Evolutionary conservation across 2,888 invertebrate genomes (phyloP), one percentile per base, ranked within the genome.

Genomic region (Bimastos eiseni): DNA sequence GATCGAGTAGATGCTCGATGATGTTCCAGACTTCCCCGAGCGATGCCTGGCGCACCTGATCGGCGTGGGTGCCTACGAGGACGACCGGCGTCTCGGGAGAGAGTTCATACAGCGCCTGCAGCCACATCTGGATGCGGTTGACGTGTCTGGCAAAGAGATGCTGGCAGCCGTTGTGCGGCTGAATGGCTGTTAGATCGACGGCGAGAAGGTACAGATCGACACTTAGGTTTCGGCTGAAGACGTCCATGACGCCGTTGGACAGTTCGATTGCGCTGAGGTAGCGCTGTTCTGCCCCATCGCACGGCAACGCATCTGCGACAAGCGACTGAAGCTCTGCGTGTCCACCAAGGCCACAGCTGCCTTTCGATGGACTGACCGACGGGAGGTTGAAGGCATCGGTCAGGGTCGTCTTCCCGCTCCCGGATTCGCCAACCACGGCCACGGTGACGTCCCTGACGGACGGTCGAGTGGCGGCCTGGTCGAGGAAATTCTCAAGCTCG

Each of bases 31-130:
- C 91, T 70, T 93, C 93, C 19, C 41, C 84, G 91, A 92, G 93
- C 6, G 92, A 92, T 90, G 92, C 91, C 70, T 92, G 90, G 37
- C 93, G 93, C 88, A 93, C 93, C 37, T 92, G 89, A 33, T 93
- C 93, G 21, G 93, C 93, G 84, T 93, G 93, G 11, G 93, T 93
- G 37, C 93, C 93, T 5, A 92, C 93, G 44, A 93, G 91, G 38
- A 93, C 89, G 33, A 93, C 93, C 4, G 93, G 93, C 19, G 92
- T 93, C 70, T 93, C 91, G 2, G 93, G 93, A 17, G 92, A 89
- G 24, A 92, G 90, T 90, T 93, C 93, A 84, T 92, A 93, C n/a
- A 93, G 91, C 11, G 93, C 92, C 89, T 93, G 92, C n/a, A 93
- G 90, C 93, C 93, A 93, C 92, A 92, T 92, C 89, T 92, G 92